Percentiles rank a stretch among this genome's conserved stretches.
These are phyloP conservation scores for Mastomys coucha DNA, from an alignment of 2,113 vertebrate genomes.

Conservation along the genomic window DNA sequence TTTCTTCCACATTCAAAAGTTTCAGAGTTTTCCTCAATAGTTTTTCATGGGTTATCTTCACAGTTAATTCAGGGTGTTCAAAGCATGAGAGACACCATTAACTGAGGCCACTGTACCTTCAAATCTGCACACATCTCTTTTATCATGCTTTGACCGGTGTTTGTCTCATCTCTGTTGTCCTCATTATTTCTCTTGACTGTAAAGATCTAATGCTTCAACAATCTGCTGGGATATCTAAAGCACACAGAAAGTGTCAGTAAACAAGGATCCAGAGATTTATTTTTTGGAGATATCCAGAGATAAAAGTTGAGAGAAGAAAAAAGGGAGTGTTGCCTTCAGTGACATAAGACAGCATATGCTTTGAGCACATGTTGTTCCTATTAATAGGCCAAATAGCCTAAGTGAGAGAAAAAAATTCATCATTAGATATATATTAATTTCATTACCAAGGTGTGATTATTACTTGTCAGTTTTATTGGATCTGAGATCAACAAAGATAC, in stretches of 20 bases:
- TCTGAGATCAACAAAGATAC: not conserved
- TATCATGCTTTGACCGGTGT: conserved; percentile 29
- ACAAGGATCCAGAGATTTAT: conserved; percentile 51
- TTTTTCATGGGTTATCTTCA: not conserved
- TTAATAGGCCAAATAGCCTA: not conserved
- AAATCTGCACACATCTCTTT: conserved; percentile 21
- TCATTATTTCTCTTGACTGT: conserved; percentile 44
- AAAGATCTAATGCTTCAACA: not conserved
- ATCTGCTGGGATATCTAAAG: not conserved
- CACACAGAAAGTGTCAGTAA: conserved; percentile 47
- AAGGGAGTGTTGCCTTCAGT: not conserved
- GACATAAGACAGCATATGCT: conserved; percentile 43
- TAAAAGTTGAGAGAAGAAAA: conserved; percentile 6
- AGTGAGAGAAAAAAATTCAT: not conserved
- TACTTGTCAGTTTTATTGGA: not conserved
- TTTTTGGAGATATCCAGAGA: not conserved
- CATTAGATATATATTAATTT: conserved; percentile 28
- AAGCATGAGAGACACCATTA: conserved; percentile 41
- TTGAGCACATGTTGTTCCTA: not conserved
- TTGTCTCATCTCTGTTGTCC: conserved; percentile 5
- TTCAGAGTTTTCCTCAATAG: not conserved
- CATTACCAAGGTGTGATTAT: not conserved
- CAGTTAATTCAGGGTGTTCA: conserved; percentile 37
- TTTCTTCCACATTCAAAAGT: not conserved
- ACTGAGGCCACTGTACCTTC: not conserved